A percentile compares a stretch with the other conserved stretches of the same genome.
Evolutionary conservation across 2,797 vertebrate species (phyloP).

Genomic region (Melanotaenia nigrans): DNA sequence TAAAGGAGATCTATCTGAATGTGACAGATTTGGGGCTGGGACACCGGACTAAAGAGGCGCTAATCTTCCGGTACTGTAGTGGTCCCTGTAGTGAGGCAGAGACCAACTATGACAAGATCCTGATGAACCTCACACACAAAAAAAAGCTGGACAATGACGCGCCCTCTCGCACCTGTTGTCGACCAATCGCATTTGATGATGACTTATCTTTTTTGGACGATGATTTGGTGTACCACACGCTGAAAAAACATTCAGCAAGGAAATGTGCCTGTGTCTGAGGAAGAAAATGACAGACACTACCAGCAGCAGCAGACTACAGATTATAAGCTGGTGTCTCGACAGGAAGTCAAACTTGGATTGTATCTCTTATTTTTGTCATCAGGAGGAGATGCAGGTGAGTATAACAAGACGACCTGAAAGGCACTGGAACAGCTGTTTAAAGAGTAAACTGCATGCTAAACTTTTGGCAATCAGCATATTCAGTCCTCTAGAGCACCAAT

Average conservation of each 20-base stretch:
- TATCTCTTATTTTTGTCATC: constrained; percentile 17
- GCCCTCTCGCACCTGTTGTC: constrained; percentile 92
- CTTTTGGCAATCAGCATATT: not conserved
- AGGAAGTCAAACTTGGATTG: constrained; percentile 28
- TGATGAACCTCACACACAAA: constrained; percentile 95
- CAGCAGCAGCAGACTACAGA: constrained; percentile 28
- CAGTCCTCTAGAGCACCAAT: constrained; percentile 13
- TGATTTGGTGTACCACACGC: constrained; percentile 94
- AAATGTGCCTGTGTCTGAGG: constrained; percentile 93
- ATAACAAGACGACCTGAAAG: constrained; percentile 12
- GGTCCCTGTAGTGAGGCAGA: constrained; percentile 93
- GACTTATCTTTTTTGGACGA: constrained; percentile 97
- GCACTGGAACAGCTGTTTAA: not conserved
- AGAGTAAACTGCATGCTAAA: constrained; percentile 27
- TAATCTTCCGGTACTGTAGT: constrained; percentile 97
- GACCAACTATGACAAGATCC: constrained; percentile 97
- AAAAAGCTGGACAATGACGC: constrained; percentile 93
- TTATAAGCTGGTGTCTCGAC: constrained; percentile 36
- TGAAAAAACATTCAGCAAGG: constrained; percentile 97
- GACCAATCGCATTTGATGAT: constrained; percentile 94
- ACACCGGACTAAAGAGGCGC: constrained; percentile 97
- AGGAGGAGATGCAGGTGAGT: constrained; percentile 34
- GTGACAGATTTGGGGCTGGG: constrained; percentile 97
- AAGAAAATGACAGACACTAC: not conserved
- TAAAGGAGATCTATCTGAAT: constrained; percentile 95